Percentiles rank a stretch among this genome's conserved stretches.
Conservation (phyloP, 2,797 vertebrate species). For the Balearica regulorum region DNA sequence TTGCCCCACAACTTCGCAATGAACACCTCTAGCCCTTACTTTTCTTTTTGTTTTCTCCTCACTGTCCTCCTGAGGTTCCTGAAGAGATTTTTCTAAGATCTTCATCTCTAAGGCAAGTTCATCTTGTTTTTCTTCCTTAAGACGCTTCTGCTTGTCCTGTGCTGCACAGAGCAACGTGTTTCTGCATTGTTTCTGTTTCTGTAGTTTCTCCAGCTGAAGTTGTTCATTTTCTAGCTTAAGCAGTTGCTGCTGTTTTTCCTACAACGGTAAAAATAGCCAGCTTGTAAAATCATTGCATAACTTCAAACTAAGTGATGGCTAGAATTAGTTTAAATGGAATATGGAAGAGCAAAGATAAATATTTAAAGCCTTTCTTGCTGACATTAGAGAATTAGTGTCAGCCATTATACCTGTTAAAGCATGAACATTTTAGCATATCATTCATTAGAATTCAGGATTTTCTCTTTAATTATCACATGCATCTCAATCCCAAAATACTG, state of each 20-base stretch:
- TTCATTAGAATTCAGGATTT: not conserved
- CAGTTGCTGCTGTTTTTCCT: slow-evolving; percentile 76
- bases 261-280: not conserved
- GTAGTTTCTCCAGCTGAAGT: slow-evolving; percentile 61
- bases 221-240: slow-evolving; percentile 72
- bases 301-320: not conserved
- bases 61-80: slow-evolving; percentile 64
- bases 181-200: slow-evolving; percentile 65
- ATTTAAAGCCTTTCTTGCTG: not conserved
- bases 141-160: slow-evolving; percentile 74
- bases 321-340: not conserved
- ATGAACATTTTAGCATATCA: not conserved
- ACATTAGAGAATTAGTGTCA: not conserved
- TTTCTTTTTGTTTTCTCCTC: slow-evolving; percentile 75
- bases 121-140: slow-evolving; percentile 74
- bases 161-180: slow-evolving; percentile 70
- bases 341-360: not conserved
- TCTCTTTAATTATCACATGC: not conserved
- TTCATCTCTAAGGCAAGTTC: slow-evolving; percentile 79
- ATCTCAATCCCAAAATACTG: not conserved
- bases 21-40: slow-evolving; percentile 60
- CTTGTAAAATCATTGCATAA: not conserved
- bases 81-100: slow-evolving; percentile 73
- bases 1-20: not conserved
- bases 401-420: not conserved